Base-by-base conservation (phyloP, 2,888 invertebrate species). In the Ochropleura plecta region DNA sequence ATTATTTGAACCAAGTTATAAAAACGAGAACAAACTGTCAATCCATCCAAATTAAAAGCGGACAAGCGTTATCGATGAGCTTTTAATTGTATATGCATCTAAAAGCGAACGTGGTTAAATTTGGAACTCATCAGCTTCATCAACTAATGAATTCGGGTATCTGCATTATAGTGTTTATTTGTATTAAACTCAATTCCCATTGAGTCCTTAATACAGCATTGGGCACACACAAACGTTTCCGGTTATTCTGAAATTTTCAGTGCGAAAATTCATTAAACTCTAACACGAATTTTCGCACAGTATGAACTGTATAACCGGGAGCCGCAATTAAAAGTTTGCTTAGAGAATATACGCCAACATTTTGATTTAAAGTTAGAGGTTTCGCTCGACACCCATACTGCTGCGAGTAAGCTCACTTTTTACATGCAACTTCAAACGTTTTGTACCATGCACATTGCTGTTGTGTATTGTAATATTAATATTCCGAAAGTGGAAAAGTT, bases 321-420 rank as follows among this genome's bases (percentile, higher is more conserved):
- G 89, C 93, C 94, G 94, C 95, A 96, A 96, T 96, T 95, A 96
- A 96, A 96, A 95, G 95, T 96, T 95, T 91, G 89, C 90, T 91
- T 88, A 88, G 92, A 90, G 92, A 90, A 93, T 94, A 94, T 93
- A 93, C 91, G 93, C 91, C 89, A 93, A 94, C 93, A 92, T 94
- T 95, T 94, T 94, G 94, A 95, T 95, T 94, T 94, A 95, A 94
- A 95, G 93, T 95, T 95, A 88, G 92, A 88, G 92, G 92, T 90
- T 91, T 82, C 86, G 86, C 81, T 88, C 89, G 88, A 89, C 92
- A 89, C 91, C 88, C 89, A 86, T 81, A 80, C 79, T 51, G 73
- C 64, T 73, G 81, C 63, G 76, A 59, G 71, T 79, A 82, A 77
- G 82, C 68, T 78, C 79, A 73, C 81, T 87, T 89, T 91, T 91